phyloP scores from a whole-genome alignment of 2,797 vertebrate species.

The Rhabdomys pumilio region DNA sequence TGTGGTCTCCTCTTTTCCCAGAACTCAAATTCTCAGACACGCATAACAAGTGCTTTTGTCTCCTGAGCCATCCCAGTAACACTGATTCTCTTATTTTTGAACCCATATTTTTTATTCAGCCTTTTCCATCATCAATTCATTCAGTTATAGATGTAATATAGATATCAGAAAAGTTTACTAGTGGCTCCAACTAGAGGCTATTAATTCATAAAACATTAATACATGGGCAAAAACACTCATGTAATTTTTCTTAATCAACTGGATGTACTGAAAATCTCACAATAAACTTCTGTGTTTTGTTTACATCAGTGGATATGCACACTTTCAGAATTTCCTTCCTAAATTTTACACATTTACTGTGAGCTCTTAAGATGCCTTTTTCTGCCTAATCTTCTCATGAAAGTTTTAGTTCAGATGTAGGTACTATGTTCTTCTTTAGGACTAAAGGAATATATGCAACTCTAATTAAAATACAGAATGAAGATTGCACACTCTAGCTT shows the following conservation, averaged over 20 bases:
- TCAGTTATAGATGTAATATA: no score
- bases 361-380: neutral
- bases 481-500: neutral
- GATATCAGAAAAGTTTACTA: neutral
- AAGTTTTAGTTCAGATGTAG: no score
- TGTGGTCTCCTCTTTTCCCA: no score
- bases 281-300: neutral
- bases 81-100: no score
- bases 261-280: fast-evolving
- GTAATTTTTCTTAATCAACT: neutral
- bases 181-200: neutral
- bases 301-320: neutral
- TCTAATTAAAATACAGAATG: neutral
- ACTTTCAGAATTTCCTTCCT: neutral
- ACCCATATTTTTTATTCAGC: no score
- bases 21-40: no score
- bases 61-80: no score
- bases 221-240: neutral
- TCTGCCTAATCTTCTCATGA: no score
- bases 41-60: no score
- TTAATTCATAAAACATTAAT: neutral
- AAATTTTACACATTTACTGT: neutral
- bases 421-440: no score
- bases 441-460: neutral
- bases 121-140: no score